A percentile compares a stretch with the other conserved stretches of the same genome.
Conservation (phyloP, 2,888 invertebrate genomes). For the Zaprionus obscuricornis region DNA sequence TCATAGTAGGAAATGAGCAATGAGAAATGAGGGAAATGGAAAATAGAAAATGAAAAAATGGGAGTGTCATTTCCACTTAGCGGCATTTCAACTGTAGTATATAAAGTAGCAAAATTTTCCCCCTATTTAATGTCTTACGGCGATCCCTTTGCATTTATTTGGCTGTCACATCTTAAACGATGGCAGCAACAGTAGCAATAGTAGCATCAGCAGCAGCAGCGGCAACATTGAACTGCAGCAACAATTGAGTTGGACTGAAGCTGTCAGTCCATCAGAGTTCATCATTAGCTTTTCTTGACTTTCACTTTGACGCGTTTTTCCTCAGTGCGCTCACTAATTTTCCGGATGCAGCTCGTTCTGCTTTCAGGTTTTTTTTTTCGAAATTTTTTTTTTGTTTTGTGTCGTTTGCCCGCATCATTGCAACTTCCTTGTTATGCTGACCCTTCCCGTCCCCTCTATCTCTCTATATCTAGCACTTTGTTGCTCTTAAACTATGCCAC, state of each 20-base stretch:
- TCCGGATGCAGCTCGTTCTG: conserved; percentile 68
- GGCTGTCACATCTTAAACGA: conserved; percentile 26
- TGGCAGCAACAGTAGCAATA: background rate
- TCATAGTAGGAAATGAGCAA: too few relatives aligned
- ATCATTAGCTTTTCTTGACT: conserved; percentile 50
- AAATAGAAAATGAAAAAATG: background rate
- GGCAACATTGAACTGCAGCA: conserved; percentile 2
- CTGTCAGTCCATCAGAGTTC: conserved; percentile 52
- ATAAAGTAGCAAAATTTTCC: conserved; percentile 19
- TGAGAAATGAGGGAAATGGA: too few relatives aligned
- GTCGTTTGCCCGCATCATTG: conserved; percentile 56
- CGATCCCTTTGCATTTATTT: conserved; percentile 33
- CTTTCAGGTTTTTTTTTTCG: conserved; percentile 6
- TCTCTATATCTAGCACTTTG: too few relatives aligned
- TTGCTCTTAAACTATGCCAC: background rate
- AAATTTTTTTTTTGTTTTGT: conserved; percentile 18
- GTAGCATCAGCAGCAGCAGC: background rate
- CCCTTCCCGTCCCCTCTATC: background rate
- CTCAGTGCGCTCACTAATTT: conserved; percentile 65
- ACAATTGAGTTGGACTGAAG: conserved; percentile 27
- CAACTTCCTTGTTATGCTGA: conserved; percentile 63
- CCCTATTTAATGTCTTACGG: conserved; percentile 5
- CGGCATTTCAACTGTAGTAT: background rate
- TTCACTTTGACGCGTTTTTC: conserved; percentile 64
- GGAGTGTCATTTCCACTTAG: conserved; percentile 30